Conservation (phyloP, 1,140 invertebrate species). For the Halesus radiatus region DNA sequence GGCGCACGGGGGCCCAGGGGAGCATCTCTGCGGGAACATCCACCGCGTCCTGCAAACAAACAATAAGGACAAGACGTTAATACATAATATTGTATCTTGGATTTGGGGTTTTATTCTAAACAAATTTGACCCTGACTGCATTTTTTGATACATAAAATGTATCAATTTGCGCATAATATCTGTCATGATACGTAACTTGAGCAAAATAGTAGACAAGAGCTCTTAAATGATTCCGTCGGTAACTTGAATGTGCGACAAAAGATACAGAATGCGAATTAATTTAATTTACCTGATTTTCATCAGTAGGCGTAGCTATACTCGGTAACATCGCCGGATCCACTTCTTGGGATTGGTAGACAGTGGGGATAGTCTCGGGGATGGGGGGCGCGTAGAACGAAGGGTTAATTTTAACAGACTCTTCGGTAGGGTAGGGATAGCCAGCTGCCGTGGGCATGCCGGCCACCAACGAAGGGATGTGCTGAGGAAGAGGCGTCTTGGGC, state of each 20-base stretch:
- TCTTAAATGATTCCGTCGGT: too few relatives aligned
- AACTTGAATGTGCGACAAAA: too few relatives aligned
- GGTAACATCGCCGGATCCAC: not conserved
- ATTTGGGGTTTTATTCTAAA: too few relatives aligned
- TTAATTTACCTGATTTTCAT: constrained; percentile 37
- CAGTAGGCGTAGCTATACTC: constrained; percentile 21
- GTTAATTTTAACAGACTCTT: constrained; percentile 14
- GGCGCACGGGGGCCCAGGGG: constrained; percentile 41
- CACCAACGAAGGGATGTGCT: constrained; percentile 26
- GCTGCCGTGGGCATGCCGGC: constrained; percentile 4
- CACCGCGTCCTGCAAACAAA: not conserved
- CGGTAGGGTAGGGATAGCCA: constrained; percentile 34
- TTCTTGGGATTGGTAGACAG: not conserved
- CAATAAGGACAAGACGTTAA: too few relatives aligned
- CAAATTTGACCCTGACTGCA: too few relatives aligned
- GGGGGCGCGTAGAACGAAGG: constrained; percentile 10
- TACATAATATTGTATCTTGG: too few relatives aligned
- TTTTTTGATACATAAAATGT: too few relatives aligned
- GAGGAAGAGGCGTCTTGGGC: constrained; percentile 18
- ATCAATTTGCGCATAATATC: too few relatives aligned
- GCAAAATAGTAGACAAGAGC: too few relatives aligned
- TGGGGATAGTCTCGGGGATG: not conserved
- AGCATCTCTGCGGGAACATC: constrained; percentile 20
- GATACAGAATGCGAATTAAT: too few relatives aligned
- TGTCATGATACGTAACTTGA: too few relatives aligned